A percentile compares a stretch with the other conserved stretches of the same genome.
These are phyloP conservation scores for Lutraria rhynchaena DNA, from an alignment of 1,140 invertebrate species.

Conservation along the genomic window DNA sequence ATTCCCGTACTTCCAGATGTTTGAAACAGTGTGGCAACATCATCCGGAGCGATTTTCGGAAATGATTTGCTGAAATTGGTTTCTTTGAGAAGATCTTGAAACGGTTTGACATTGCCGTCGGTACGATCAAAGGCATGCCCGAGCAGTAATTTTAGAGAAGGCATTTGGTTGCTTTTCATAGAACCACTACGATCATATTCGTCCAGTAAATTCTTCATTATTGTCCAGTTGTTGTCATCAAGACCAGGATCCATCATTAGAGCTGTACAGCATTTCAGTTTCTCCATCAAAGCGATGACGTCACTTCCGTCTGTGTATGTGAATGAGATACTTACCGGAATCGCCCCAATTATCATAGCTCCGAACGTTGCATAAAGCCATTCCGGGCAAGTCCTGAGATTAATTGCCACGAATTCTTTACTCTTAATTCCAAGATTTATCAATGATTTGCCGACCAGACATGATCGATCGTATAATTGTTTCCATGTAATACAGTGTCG, in stretches of 20 bases:
- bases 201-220: background rate
- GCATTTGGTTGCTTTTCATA: background rate
- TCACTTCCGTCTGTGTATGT: constrained; percentile 33
- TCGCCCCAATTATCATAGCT: constrained; percentile 7
- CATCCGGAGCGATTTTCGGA: background rate
- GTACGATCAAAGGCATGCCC: background rate
- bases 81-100: background rate
- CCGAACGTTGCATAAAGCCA: constrained; percentile 28
- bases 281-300: constrained; percentile 13
- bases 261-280: constrained; percentile 8
- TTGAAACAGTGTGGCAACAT: background rate
- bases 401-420: no score
- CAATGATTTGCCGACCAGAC: no score
- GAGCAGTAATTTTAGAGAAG: constrained; percentile 4
- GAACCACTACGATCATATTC: background rate
- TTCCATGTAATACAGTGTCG: no score
- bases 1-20: constrained; percentile 26
- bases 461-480: no score
- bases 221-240: constrained; percentile 6
- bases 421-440: no score
- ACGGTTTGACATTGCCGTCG: background rate
- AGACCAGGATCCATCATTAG: constrained; percentile 18
- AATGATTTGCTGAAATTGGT: background rate
- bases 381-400: constrained; percentile 34
- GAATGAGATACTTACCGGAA: constrained; percentile 9